Percentiles rank a stretch among this genome's conserved stretches.
phyloP scores from a whole-genome alignment of 1,140 invertebrate species.

The Cecropterus lyciades region DNA sequence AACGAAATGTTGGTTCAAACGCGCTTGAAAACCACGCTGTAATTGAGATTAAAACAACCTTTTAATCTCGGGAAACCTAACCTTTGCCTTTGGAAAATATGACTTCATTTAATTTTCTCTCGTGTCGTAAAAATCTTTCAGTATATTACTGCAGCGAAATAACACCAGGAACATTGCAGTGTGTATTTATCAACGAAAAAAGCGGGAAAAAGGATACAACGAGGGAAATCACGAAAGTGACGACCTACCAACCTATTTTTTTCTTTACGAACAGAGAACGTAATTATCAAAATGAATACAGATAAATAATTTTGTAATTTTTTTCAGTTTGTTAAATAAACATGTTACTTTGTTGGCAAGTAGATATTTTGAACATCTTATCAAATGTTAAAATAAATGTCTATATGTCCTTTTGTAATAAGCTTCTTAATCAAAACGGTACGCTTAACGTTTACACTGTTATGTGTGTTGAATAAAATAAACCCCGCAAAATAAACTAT shows the following conservation, averaged over 20 bases:
- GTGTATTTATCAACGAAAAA: conserved; percentile 11
- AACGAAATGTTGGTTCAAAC: background rate
- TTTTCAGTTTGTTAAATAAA: too few relatives aligned
- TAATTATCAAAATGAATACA: background rate
- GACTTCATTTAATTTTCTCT: conserved; percentile 20
- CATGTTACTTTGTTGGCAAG: too few relatives aligned
- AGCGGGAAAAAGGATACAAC: conserved; percentile 19
- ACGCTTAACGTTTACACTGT: too few relatives aligned
- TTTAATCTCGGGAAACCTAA: conserved; percentile 6
- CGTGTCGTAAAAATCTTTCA: conserved; percentile 24
- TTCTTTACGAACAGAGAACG: background rate
- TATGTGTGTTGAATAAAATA: too few relatives aligned
- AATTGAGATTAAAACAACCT: conserved; percentile 22
- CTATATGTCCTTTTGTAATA: too few relatives aligned
- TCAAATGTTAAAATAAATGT: too few relatives aligned
- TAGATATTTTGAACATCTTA: too few relatives aligned
- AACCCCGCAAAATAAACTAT: too few relatives aligned
- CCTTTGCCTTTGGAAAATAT: conserved; percentile 1
- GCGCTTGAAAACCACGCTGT: background rate
- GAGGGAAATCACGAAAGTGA: conserved; percentile 22
- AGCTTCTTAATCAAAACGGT: too few relatives aligned
- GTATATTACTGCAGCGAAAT: conserved; percentile 9
- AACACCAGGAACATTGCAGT: background rate
- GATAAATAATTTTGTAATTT: background rate
- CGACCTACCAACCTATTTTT: conserved; percentile 32